Conservation (phyloP, 2,888 invertebrate species). For the Leptothorax acervorum region DNA sequence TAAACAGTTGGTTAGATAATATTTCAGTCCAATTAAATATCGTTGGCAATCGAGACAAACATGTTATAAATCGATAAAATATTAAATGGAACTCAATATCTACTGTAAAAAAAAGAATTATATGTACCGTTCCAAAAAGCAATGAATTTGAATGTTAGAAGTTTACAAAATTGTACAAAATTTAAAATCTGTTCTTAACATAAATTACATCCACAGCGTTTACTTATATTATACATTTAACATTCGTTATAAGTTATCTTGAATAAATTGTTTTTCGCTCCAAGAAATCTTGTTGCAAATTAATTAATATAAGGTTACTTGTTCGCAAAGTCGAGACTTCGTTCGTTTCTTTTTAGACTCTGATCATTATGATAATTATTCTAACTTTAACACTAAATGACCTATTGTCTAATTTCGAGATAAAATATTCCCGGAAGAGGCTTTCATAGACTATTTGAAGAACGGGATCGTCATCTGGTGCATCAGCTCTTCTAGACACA, state of each 20-base stretch:
- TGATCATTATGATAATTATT: not conserved
- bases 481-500: conserved; percentile 1
- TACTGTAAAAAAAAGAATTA: not conserved
- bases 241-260: not conserved
- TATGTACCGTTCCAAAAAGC: not conserved
- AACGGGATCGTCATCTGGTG: not conserved
- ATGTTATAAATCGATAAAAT: not conserved
- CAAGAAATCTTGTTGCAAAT: not conserved
- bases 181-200: not conserved
- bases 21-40: conserved; percentile 7
- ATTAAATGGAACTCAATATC: too few species aligned
- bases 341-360: not conserved
- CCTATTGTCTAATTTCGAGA: not conserved
- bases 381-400: not conserved
- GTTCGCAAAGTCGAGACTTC: not conserved
- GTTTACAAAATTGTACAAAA: not conserved
- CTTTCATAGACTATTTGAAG: not conserved
- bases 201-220: not conserved
- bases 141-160: not conserved
- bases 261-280: not conserved
- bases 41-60: not conserved
- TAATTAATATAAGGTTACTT: not conserved
- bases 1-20: conserved; percentile 5
- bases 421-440: not conserved
- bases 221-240: not conserved